Conservation (phyloP, 2,113 vertebrate species). For the Pitta sordida region DNA sequence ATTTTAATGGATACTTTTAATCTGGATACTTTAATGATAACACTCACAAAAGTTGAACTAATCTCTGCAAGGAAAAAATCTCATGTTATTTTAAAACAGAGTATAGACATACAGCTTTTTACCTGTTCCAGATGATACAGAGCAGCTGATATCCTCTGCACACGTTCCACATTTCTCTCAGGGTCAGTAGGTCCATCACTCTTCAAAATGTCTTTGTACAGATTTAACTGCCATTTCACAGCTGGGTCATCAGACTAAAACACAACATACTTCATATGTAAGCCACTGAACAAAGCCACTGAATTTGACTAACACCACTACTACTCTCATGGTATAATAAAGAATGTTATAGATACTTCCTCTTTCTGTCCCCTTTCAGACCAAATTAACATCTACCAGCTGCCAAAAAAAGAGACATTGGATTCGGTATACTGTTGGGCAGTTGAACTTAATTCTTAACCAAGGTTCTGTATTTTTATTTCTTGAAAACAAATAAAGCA, state of each 20-base stretch:
- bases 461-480: neutral
- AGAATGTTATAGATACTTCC: neutral
- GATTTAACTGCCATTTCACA: constrained; percentile 95
- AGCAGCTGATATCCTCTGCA: constrained; percentile 96
- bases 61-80: neutral
- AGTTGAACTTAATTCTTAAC: neutral
- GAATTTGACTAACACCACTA: neutral
- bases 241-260: constrained; percentile 93
- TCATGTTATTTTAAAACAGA: neutral
- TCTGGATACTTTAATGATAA: neutral
- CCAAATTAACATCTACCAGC: neutral
- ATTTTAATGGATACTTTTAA: neutral
- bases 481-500: neutral
- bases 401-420: neutral
- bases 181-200: constrained; percentile 83
- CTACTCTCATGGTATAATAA: neutral
- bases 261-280: neutral
- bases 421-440: neutral
- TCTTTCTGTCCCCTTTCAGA: neutral
- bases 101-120: neutral
- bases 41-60: neutral
- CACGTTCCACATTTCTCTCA: constrained; percentile 86
- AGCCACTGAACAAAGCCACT: neutral
- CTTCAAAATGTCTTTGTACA: constrained; percentile 91
- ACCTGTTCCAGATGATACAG: constrained; percentile 93